Evolutionary conservation across 2,797 vertebrate genomes (phyloP).

Genomic region (Onychomys arenicola): DNA sequence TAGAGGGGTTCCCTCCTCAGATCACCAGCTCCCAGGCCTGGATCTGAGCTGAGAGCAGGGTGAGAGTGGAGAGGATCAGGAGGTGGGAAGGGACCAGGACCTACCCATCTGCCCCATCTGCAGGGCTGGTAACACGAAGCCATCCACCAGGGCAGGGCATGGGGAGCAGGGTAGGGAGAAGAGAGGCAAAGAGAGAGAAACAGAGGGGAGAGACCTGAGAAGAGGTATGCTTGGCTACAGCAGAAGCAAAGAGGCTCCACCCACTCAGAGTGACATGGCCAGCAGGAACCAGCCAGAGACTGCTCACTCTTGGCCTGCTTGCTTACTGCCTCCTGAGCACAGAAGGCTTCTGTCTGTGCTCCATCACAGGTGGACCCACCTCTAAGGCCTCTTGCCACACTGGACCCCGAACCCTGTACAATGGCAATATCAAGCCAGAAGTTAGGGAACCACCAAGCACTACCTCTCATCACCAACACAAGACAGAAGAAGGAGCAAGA

Average conservation of each 20-base stretch:
- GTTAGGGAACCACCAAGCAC: neutral
- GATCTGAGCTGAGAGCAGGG: neutral
- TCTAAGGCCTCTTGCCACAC: neutral
- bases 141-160: neutral
- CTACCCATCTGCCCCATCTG: neutral
- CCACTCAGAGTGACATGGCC: neutral
- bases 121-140: too few relatives aligned
- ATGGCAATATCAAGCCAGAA: neutral
- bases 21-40: neutral
- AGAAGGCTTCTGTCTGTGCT: neutral
- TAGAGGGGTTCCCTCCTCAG: conserved; percentile 6
- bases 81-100: neutral
- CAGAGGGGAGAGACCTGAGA: neutral
- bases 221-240: neutral
- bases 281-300: neutral
- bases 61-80: neutral
- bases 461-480: neutral
- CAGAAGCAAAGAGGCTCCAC: neutral
- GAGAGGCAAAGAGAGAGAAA: neutral
- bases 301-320: neutral
- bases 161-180: neutral
- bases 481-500: neutral
- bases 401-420: too few relatives aligned
- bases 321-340: neutral
- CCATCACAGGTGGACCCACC: neutral